Evolutionary conservation across 2,113 vertebrate species (phyloP).

Genomic region (Salvelinus alpinus): DNA sequence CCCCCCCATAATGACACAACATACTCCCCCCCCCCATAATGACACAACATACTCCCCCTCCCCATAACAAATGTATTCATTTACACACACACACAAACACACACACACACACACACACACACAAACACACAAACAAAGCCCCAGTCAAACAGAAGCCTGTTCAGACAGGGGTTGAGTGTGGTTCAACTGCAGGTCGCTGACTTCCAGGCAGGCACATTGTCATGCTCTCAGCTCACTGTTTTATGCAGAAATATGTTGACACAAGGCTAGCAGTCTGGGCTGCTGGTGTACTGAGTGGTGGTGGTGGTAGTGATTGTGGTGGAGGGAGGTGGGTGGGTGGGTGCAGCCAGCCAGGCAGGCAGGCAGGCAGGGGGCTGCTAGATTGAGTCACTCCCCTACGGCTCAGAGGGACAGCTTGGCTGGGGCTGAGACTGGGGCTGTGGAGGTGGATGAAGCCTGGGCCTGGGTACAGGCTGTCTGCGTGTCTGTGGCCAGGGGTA

Average conservation of each 20-base stretch:
- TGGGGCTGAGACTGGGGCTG: neutral
- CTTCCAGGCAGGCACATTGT: neutral
- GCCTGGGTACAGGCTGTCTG: neutral
- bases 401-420: neutral
- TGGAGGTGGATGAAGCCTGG: neutral
- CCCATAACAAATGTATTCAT: no score
- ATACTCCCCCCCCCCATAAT: neutral
- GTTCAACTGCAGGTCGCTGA: neutral
- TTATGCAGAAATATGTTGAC: neutral
- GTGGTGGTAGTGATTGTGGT: neutral
- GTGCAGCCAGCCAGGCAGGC: neutral
- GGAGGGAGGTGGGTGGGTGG: neutral
- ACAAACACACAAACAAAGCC: neutral
- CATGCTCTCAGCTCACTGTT: neutral
- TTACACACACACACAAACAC: neutral
- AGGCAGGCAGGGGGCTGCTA: neutral
- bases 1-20: no score
- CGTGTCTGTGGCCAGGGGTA: neutral
- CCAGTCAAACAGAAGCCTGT: neutral
- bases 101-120: no score
- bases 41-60: no score
- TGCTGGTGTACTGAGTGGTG: neutral
- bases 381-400: neutral
- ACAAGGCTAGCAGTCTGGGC: neutral
- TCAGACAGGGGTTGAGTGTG: neutral